Evolutionary conservation across 2,797 vertebrate genomes (phyloP), one percentile per base, ranked within the genome.

Genomic region (Malacoraja senta): DNA sequence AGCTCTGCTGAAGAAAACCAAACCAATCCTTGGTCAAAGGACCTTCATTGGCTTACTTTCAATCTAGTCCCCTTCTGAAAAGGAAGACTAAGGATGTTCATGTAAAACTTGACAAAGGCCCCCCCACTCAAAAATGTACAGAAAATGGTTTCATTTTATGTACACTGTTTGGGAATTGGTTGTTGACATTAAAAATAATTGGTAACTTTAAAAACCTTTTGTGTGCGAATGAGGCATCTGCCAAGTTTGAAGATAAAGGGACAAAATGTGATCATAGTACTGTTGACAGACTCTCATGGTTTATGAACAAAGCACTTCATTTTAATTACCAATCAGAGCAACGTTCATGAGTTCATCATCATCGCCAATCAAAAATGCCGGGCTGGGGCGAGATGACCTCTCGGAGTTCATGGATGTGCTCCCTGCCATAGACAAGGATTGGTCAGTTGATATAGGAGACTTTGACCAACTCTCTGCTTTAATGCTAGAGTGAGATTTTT

Each of bases 301-400:
- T 92, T 92, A 74, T 74, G 8, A 92, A 76, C 90, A 72, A 76
- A 53, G 90, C 10, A 44, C 38, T 92, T 74, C 38, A 76, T 58
- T 53, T 76, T 29, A 93, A 96, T 99, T 98, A 93, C 98, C 98
- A 93, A 98, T 99, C 0, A 99, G 96, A 93, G 98, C 99, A 12
- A 98, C 98, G 96, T 99, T 98, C 98, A 99, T 99, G 93, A 99
- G 98, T 6, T 99, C 99, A 12, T 99, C 98, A 68, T 99, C 99
- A 84, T 99, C 98, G 53, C 98, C 99, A 6, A 98, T 97, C 93
- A 99, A 96, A 93, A 98, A 99, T 94, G 98, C 96, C 0, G 98
- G 98, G 95, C 98, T 99, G 3, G 98, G 96, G 29, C 98, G 96
- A 83, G 97, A 97, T 0, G 97, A 96, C 29, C 98, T 98, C 93